phyloP scores from a whole-genome alignment of 37 sponge, comb jelly and placozoan genomes.

The Chondrosia reniformis region DNA sequence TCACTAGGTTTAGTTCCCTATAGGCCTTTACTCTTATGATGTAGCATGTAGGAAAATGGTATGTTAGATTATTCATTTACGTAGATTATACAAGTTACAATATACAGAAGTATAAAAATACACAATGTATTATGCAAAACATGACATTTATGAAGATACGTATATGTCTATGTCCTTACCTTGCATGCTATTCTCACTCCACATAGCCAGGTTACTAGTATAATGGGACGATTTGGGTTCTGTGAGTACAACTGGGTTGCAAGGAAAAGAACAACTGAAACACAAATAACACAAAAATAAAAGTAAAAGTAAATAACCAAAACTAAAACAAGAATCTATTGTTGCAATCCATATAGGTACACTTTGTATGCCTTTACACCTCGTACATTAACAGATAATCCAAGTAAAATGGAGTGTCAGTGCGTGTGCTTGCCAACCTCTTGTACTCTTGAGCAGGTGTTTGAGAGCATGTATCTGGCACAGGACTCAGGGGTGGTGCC shows the following conservation, averaged over 20 bases:
- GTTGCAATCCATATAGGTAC: not conserved
- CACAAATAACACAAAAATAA: not conserved
- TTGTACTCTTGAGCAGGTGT: conserved; percentile 43
- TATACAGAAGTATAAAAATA: too few relatives aligned
- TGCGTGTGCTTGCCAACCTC: conserved; percentile 62
- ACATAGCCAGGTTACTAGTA: conserved; percentile 51
- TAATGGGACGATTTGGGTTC: conserved; percentile 43
- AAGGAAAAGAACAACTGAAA: not conserved
- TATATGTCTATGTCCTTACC: too few relatives aligned
- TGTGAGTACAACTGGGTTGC: conserved; percentile 44
- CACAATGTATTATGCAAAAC: too few relatives aligned
- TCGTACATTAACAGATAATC: not conserved
- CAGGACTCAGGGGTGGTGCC: conserved; percentile 19
- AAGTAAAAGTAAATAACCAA: not conserved
- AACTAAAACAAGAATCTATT: not conserved
- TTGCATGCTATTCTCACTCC: conserved; percentile 62
- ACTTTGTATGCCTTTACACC: not conserved
- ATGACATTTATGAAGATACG: too few relatives aligned
- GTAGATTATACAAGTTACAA: too few relatives aligned
- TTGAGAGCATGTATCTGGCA: conserved; percentile 15
- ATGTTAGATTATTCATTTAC: too few relatives aligned
- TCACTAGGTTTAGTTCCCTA: too few relatives aligned
- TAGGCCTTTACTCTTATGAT: too few relatives aligned
- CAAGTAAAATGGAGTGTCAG: too few relatives aligned
- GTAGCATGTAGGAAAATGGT: too few relatives aligned